Conservation (phyloP, 1,140 invertebrate genomes). For the Pseudomyrmex flavicornis region DNA sequence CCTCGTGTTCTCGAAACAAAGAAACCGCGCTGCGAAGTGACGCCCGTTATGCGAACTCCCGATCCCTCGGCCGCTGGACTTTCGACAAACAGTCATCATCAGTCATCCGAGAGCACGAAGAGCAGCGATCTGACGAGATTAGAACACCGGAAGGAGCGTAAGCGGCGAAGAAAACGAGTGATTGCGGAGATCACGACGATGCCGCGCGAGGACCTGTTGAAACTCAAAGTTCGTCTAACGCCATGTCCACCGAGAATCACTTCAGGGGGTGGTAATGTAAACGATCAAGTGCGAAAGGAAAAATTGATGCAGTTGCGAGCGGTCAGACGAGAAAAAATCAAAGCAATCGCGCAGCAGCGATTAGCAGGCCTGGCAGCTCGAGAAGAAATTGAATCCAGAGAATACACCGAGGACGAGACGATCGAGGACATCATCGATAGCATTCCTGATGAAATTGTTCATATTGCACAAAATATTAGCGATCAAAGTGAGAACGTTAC, state of each 20-base stretch:
- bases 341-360: constrained; percentile 68
- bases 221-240: constrained; percentile 80
- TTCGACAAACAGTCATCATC: constrained; percentile 27
- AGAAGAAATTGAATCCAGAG: constrained; percentile 51
- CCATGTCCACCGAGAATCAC: constrained; percentile 79
- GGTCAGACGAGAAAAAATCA: constrained; percentile 77
- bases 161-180: constrained; percentile 80
- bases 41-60: constrained; percentile 78
- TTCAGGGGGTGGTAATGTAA: constrained; percentile 54
- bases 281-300: constrained; percentile 75
- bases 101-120: constrained; percentile 57
- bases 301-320: constrained; percentile 76
- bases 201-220: constrained; percentile 80
- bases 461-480: constrained; percentile 72
- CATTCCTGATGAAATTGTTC: constrained; percentile 79
- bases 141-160: constrained; percentile 80
- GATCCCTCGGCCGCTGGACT: constrained; percentile 63
- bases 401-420: constrained; percentile 65
- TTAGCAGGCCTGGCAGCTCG: background rate
- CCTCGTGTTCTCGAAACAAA: constrained; percentile 65
- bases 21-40: constrained; percentile 82
- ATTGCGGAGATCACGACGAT: constrained; percentile 82
- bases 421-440: constrained; percentile 80
- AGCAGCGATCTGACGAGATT: constrained; percentile 72
- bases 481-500: constrained; percentile 12